These are phyloP conservation scores for Sitophilus oryzae DNA, from an alignment of 1,140 invertebrate species.

Conservation along the genomic window DNA sequence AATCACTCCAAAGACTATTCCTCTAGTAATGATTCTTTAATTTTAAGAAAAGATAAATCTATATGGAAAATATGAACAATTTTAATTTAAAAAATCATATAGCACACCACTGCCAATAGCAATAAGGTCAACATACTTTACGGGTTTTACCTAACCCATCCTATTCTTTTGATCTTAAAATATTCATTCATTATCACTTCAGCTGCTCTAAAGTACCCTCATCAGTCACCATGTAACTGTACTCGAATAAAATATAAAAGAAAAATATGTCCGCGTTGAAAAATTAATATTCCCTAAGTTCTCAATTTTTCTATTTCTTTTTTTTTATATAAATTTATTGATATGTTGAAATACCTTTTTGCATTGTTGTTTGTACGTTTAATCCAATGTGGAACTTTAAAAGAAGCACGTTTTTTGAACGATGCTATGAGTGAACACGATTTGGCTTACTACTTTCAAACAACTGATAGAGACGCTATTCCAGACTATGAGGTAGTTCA, in stretches of 20 bases:
- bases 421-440: constrained; percentile 32
- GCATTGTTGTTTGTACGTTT: not conserved
- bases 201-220: constrained; percentile 18
- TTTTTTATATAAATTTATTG: too few relatives aligned
- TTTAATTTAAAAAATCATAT: too few relatives aligned
- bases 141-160: constrained; percentile 11
- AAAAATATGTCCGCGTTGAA: not conserved
- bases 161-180: constrained; percentile 24
- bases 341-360: constrained; percentile 1
- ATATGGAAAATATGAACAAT: too few relatives aligned
- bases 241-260: constrained; percentile 14
- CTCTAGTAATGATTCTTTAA: too few relatives aligned
- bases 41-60: too few relatives aligned
- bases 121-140: constrained; percentile 21
- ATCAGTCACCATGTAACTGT: constrained; percentile 23
- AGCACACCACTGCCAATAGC: constrained; percentile 11
- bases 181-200: constrained; percentile 21
- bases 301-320: too few relatives aligned
- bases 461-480: constrained; percentile 19
- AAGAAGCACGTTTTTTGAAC: too few relatives aligned
- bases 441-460: constrained; percentile 37
- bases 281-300: too few relatives aligned
- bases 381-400: not conserved
- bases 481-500: constrained; percentile 38
- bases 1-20: too few relatives aligned